phyloP scores from a whole-genome alignment of 2,888 invertebrate genomes.

The Polyploca ridens region DNA sequence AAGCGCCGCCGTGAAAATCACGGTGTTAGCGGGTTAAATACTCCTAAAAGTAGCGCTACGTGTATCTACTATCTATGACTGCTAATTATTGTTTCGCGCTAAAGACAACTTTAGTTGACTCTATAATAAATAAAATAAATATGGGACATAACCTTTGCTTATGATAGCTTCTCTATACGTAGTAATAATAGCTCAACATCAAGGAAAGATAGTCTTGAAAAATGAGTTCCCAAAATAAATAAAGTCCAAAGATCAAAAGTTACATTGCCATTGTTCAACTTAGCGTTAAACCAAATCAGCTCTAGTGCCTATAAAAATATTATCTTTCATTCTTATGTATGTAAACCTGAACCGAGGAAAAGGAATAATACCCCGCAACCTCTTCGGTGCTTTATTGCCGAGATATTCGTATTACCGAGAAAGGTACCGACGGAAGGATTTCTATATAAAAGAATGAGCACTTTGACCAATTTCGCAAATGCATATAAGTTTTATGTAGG shows the following conservation, averaged over 20 bases:
- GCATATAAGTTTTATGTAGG: not conserved
- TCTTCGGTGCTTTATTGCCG: not conserved
- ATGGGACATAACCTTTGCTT: too few relatives aligned
- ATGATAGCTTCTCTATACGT: too few relatives aligned
- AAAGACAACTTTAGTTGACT: too few relatives aligned
- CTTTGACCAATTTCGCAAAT: not conserved
- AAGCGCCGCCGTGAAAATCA: too few relatives aligned
- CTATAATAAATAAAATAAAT: too few relatives aligned
- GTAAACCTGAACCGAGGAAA: not conserved
- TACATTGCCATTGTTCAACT: not conserved
- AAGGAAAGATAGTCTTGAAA: too few relatives aligned
- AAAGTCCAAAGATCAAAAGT: not conserved
- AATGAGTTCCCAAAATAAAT: too few relatives aligned
- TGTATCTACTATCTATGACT: too few relatives aligned
- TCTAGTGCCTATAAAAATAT: not conserved
- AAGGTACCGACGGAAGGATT: not conserved
- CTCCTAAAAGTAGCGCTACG: too few relatives aligned
- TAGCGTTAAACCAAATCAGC: not conserved
- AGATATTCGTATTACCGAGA: conserved; percentile 7
- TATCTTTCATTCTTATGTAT: not conserved
- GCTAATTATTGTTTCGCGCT: too few relatives aligned
- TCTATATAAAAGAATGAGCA: not conserved
- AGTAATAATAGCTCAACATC: too few relatives aligned
- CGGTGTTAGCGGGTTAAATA: too few relatives aligned
- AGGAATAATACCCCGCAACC: not conserved